Evolutionary conservation across 2,797 vertebrate genomes (phyloP).

Genomic region (Balearica regulorum): DNA sequence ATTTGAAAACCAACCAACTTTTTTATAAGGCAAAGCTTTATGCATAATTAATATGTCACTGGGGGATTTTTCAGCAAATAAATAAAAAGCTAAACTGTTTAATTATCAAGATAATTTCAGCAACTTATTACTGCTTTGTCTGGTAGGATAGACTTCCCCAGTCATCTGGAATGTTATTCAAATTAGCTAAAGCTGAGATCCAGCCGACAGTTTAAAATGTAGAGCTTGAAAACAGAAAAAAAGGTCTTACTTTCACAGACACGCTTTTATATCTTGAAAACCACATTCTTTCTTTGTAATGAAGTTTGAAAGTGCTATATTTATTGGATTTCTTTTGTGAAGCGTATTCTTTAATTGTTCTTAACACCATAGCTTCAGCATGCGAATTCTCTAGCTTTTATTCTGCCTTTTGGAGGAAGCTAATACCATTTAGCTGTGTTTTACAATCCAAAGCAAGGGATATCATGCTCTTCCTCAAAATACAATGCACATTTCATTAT

Average conservation of each 20-base stretch:
- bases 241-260: background rate
- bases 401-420: background rate
- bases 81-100: slow-evolving; percentile 45
- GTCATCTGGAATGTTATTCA: background rate
- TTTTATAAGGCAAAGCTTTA: slow-evolving; percentile 26
- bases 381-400: background rate
- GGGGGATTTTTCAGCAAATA: slow-evolving; percentile 8
- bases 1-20: slow-evolving; percentile 28
- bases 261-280: background rate
- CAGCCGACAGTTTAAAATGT: background rate
- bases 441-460: background rate
- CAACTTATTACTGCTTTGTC: slow-evolving; percentile 33
- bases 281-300: background rate
- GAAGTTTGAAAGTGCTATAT: background rate
- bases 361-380: background rate
- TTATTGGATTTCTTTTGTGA: background rate
- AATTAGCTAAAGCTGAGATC: background rate
- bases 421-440: background rate
- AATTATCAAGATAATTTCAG: slow-evolving; percentile 9
- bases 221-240: background rate
- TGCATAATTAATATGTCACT: slow-evolving; percentile 39
- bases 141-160: background rate
- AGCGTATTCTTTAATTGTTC: background rate
- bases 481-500: background rate
- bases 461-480: background rate